Evolutionary conservation across 2,888 invertebrate species (phyloP), one percentile per base, ranked within the genome.

Genomic region (Euzophera pinguis): DNA sequence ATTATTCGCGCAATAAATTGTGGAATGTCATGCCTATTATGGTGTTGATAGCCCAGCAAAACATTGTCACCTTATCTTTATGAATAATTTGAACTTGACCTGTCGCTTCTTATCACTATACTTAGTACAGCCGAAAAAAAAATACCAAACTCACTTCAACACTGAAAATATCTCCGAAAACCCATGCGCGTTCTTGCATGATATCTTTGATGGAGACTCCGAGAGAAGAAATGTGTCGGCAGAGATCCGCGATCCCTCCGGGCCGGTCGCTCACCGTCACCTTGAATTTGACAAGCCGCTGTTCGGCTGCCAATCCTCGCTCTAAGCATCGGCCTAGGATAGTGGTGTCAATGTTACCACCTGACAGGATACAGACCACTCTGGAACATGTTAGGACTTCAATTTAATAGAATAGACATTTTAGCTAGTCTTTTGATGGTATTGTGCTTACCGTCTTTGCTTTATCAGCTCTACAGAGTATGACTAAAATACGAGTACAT

Each of bases 161-260:
- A 62, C 88, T 90, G 58, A 97, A 98, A 47, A 99, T 95, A 75
- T 99, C 98, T 1, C 94, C 93, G 55, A 94, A 94, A 10, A 98
- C 93, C 98, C 98, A 98, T 1, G 98, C 98, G 52, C 98, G 92
- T 76, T 99, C 98, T 78, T 99, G 98, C 84, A 97, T 95, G 55
- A 99, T 97, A 73, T 98, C 98, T 81, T 98, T 99, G 60, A 99
- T 97, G 37, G 95, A 95, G 10, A 97, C 97, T 0, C 97, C 97
- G 29, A 95, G 90, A 1, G 92, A 91, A 0, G 94, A 92, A 50
- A 98, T 91, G 38, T 95, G 83, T 68, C 93, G 92, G 71, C 97
- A 96, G 4, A 98, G 90, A 70, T 97, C 97, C 0, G 96, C 94
- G 58, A 97, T 96, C 13, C 96, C 97, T 4, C 97, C 97, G 0